These are phyloP conservation scores for Podarcis muralis DNA, from an alignment of 2,113 vertebrate genomes.

Conservation along the genomic window DNA sequence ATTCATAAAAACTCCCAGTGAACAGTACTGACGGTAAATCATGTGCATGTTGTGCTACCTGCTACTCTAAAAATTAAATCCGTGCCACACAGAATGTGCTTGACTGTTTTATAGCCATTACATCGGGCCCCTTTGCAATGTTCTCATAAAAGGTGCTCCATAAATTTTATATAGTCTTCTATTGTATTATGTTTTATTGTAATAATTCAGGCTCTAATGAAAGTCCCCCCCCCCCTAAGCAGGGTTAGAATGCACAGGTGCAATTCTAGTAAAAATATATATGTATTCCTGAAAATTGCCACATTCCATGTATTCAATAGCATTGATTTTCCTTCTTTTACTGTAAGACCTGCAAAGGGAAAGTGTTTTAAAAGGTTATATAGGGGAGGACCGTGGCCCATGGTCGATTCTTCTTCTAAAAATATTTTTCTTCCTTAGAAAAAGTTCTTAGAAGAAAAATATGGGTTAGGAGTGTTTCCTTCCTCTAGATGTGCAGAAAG, in stretches of 20 bases:
- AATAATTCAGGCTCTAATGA: slow-evolving; percentile 53
- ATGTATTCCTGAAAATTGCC: slow-evolving; percentile 33
- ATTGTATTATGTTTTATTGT: slow-evolving; percentile 47
- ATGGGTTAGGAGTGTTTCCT: background rate
- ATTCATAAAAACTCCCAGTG: slow-evolving; percentile 47
- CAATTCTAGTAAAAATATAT: slow-evolving; percentile 41
- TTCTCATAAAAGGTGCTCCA: slow-evolving; percentile 58
- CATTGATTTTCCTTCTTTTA: background rate
- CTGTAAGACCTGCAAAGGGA: background rate
- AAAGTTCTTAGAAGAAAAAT: background rate
- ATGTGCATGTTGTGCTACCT: slow-evolving; percentile 58
- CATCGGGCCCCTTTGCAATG: slow-evolving; percentile 58
- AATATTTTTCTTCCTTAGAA: background rate
- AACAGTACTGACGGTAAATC: slow-evolving; percentile 62
- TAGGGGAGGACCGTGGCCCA: background rate
- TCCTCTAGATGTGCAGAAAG: background rate
- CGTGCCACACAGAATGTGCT: slow-evolving; percentile 51
- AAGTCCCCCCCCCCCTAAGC: background rate
- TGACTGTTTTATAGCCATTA: slow-evolving; percentile 61
- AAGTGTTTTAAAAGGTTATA: background rate
- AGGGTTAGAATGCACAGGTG: slow-evolving; percentile 32
- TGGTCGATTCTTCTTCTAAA: background rate
- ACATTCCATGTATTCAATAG: slow-evolving; percentile 4
- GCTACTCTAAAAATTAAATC: slow-evolving; percentile 73
- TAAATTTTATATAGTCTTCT: slow-evolving; percentile 62